A percentile compares a stretch with the other conserved stretches of the same genome.
Conservation (phyloP, 2,797 vertebrate species). For the Sciaenops ocellatus region DNA sequence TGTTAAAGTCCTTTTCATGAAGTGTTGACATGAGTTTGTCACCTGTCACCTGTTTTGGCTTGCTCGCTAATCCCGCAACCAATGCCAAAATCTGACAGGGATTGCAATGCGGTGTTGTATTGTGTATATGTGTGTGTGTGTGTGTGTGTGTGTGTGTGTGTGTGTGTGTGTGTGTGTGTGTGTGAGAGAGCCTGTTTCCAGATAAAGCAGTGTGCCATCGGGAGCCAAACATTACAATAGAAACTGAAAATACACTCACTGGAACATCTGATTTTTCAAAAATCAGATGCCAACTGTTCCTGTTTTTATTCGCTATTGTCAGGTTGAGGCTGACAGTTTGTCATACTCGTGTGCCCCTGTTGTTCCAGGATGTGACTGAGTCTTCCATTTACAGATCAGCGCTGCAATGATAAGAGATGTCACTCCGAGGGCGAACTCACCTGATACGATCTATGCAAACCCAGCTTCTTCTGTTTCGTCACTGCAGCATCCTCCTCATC, state of each 20-base stretch:
- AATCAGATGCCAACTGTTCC: too few relatives aligned
- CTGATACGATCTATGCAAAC: constrained; percentile 71
- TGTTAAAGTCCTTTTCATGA: constrained; percentile 42
- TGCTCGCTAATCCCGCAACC: constrained; percentile 64
- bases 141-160: neutral
- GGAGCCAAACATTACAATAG: constrained; percentile 26
- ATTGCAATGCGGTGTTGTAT: constrained; percentile 32
- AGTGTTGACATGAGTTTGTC: constrained; percentile 60
- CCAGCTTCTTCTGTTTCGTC: constrained; percentile 36
- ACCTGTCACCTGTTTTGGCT: constrained; percentile 72
- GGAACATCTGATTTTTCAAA: constrained; percentile 17
- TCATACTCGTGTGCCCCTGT: neutral
- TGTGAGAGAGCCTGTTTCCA: constrained; percentile 37
- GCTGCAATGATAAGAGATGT: constrained; percentile 29
- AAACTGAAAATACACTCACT: constrained; percentile 41
- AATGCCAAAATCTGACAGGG: constrained; percentile 57
- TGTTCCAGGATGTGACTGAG: constrained; percentile 53
- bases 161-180: too few relatives aligned
- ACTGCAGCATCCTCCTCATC: constrained; percentile 52
- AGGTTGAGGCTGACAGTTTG: neutral
- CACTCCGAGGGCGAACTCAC: constrained; percentile 50
- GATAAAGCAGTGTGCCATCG: constrained; percentile 48
- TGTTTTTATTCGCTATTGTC: neutral
- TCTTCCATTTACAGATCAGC: constrained; percentile 43
- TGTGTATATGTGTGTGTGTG: neutral